phyloP scores from a whole-genome alignment of 2,797 vertebrate species.

The Myripristis murdjan region DNA sequence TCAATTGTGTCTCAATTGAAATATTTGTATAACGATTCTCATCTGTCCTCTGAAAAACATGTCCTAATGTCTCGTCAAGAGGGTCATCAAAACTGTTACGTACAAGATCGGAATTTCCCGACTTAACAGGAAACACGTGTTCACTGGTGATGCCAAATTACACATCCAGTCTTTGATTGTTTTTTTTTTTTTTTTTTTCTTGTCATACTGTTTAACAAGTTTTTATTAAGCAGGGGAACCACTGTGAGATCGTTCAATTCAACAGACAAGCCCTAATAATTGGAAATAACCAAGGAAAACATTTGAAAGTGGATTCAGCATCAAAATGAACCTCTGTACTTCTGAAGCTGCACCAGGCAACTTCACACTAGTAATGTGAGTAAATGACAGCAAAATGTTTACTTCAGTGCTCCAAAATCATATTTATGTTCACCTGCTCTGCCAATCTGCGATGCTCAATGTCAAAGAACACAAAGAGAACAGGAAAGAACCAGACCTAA shows the following conservation, averaged over 20 bases:
- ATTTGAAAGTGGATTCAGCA: too few species aligned
- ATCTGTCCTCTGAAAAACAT: slow-evolving; percentile 12
- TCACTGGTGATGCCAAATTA: too few species aligned
- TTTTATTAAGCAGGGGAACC: background rate
- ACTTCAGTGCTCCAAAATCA: too few species aligned
- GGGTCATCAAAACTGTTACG: background rate
- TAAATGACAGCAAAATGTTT: too few species aligned
- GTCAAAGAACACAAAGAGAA: too few species aligned
- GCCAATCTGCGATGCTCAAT: too few species aligned
- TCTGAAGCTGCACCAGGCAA: too few species aligned
- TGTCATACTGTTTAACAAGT: background rate
- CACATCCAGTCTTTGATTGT: background rate
- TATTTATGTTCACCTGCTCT: too few species aligned
- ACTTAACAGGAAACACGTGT: background rate
- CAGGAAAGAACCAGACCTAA: too few species aligned
- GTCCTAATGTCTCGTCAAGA: slow-evolving; percentile 1
- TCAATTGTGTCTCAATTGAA: slow-evolving; percentile 7
- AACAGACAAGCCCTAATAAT: background rate
- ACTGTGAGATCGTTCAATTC: background rate
- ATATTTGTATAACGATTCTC: slow-evolving; percentile 1
- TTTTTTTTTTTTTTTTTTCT: background rate
- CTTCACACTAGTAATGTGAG: too few species aligned
- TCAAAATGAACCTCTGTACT: too few species aligned
- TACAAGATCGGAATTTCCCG: background rate
- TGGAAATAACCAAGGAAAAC: too few species aligned